Evolutionary conservation across 2,113 vertebrate genomes (phyloP).

Genomic region (Gopherus flavomarginatus): DNA sequence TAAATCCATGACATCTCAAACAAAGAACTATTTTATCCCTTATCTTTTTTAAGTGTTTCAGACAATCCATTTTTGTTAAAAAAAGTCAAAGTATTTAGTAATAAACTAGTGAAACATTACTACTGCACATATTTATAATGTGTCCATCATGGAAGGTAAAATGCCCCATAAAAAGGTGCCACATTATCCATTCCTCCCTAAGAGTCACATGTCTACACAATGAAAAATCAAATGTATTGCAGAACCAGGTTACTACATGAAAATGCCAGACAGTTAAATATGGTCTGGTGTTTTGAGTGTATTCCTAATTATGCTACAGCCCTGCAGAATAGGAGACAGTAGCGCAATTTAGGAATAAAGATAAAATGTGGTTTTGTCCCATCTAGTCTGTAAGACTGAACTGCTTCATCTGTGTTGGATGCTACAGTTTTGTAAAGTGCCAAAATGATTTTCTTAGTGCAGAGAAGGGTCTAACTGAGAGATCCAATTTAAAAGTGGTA

Average conservation of each 20-base stretch:
- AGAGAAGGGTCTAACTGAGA: not conserved
- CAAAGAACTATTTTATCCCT: not conserved
- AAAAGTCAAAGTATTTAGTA: too few species aligned
- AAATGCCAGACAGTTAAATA: not conserved
- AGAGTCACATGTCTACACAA: not conserved
- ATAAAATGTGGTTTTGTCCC: accelerated
- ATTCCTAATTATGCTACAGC: not conserved
- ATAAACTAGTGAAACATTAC: too few species aligned
- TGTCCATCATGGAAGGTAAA: not conserved
- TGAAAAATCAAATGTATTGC: not conserved
- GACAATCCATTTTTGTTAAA: not conserved
- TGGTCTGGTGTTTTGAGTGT: not conserved
- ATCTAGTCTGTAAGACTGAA: not conserved
- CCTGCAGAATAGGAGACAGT: not conserved
- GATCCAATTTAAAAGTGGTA: not conserved
- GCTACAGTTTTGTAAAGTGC: not conserved
- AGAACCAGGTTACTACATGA: not conserved
- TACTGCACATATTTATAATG: not conserved
- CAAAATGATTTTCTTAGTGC: accelerated
- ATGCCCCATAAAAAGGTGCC: not conserved
- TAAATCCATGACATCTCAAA: not conserved
- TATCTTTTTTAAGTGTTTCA: not conserved
- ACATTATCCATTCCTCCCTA: not conserved
- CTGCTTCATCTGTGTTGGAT: not conserved
- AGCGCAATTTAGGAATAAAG: not conserved